Conservation (phyloP, 2,113 vertebrate species). For the Uropsilus gracilis region DNA sequence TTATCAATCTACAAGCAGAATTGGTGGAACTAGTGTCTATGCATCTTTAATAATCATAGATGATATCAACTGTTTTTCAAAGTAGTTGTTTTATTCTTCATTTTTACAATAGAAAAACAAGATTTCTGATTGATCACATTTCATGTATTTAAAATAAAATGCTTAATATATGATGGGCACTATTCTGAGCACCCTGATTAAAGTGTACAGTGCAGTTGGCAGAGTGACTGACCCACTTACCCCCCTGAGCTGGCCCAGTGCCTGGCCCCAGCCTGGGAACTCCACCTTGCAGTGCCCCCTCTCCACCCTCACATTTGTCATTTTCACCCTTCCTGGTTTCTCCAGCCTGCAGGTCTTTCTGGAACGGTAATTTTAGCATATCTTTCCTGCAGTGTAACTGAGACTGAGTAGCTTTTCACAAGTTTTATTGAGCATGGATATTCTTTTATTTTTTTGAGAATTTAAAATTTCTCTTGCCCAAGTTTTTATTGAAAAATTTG, state of each 20-base stretch:
- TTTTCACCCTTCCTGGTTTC: neutral
- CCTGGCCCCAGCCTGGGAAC: no score
- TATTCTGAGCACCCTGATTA: slow-evolving; percentile 16
- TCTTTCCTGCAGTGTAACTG: neutral
- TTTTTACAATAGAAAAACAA: neutral
- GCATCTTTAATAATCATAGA: slow-evolving; percentile 33
- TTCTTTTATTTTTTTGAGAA: neutral
- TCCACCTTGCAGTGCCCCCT: no score
- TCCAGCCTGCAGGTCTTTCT: neutral
- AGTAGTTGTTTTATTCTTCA: neutral
- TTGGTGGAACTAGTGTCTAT: neutral
- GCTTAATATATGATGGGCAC: neutral
- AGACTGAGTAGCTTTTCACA: neutral
- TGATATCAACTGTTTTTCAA: slow-evolving; percentile 37
- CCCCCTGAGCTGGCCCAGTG: no score
- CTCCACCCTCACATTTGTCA: neutral
- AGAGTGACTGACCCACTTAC: no score
- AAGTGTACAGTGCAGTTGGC: neutral
- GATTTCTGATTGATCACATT: neutral
- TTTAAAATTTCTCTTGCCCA: no score
- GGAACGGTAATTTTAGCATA: neutral
- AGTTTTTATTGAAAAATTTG: no score
- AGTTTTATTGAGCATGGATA: neutral
- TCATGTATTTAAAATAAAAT: slow-evolving; percentile 53
- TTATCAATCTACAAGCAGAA: neutral